Evolutionary conservation across 2,888 invertebrate genomes (phyloP), one percentile per base, ranked within the genome.

Genomic region (Chaitophorus viminalis): DNA sequence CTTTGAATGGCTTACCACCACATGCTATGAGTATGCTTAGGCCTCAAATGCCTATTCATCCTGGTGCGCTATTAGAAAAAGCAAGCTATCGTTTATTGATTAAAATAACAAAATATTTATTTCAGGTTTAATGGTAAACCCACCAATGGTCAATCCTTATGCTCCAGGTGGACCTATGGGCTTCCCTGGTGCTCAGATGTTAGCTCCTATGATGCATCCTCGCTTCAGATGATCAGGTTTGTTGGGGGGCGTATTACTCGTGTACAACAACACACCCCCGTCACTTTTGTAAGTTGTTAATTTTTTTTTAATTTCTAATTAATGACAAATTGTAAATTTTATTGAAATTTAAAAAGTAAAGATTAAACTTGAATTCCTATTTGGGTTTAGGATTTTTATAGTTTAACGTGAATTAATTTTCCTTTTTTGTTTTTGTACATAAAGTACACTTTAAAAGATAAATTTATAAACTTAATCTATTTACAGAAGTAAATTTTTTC

Each of bases 201-300:
- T 93, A 91, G 92, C 94, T 90, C 93, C 93, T 89, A 93, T 94
- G 93, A 95, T 96, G 96, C 95, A 95, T 92, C 96, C 96, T 90
- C 95, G 96, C 92, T 96, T 94, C 94, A 95, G 96, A 94, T 96
- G 96, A 96, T 95, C 94, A 92, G 93, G 94, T 91, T 92, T 92
- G 89, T 91, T 91, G 91, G 92, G 92, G 92, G 92, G 92, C 91
- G 92, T 92, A 92, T 92, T 93, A 91, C 93, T 93, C 91, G 92
- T 93, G 89, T 93, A 93, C 92, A 87, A 87, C 87, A 87, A 79
- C 79, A 79, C 87, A 39, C 87, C 87, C 79, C 79, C 87, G 60
- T 74, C 79, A 74, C 79, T 87, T 79, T 87, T 79, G 79, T 79
- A 60, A 79, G 87, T 87, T 87, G 79, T 79, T 81, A 74, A 72